phyloP scores from a whole-genome alignment of 2,113 vertebrate species.

The Anhinga anhinga region DNA sequence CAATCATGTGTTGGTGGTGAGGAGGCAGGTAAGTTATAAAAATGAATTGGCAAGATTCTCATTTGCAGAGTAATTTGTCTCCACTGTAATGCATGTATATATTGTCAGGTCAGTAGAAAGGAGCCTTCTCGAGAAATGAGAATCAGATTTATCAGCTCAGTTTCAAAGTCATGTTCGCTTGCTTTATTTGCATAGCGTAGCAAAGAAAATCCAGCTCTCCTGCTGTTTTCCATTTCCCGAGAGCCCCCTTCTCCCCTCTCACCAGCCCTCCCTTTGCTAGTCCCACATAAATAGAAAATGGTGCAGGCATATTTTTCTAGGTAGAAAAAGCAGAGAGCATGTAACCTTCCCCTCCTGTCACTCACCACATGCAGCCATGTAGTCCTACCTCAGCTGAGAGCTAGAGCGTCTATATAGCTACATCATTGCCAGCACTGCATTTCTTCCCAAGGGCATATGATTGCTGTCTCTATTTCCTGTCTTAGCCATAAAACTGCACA shows the following conservation, averaged over 20 bases:
- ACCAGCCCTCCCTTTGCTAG: background rate
- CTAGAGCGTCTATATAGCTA: background rate
- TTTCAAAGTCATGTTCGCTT: background rate
- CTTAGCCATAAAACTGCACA: background rate
- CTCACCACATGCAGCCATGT: background rate
- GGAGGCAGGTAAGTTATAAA: background rate
- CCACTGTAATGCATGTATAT: background rate
- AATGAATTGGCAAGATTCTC: background rate
- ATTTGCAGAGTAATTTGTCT: background rate
- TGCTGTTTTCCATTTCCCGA: constrained; percentile 37
- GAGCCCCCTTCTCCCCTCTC: background rate
- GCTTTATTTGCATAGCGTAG: background rate
- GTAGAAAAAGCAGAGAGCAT: background rate
- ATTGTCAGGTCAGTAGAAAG: background rate
- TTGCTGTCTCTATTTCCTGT: background rate
- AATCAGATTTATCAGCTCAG: constrained; percentile 15
- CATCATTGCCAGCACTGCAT: background rate
- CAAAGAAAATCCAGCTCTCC: constrained; percentile 28
- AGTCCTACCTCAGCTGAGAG: background rate
- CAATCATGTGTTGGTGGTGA: background rate
- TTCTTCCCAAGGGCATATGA: background rate
- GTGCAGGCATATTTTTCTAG: background rate
- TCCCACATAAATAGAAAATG: background rate
- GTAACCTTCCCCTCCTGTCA: background rate
- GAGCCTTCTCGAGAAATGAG: background rate